phyloP scores from a whole-genome alignment of 92 coral and sea anemone genomes.

The Hydrozoanthus gracilis region DNA sequence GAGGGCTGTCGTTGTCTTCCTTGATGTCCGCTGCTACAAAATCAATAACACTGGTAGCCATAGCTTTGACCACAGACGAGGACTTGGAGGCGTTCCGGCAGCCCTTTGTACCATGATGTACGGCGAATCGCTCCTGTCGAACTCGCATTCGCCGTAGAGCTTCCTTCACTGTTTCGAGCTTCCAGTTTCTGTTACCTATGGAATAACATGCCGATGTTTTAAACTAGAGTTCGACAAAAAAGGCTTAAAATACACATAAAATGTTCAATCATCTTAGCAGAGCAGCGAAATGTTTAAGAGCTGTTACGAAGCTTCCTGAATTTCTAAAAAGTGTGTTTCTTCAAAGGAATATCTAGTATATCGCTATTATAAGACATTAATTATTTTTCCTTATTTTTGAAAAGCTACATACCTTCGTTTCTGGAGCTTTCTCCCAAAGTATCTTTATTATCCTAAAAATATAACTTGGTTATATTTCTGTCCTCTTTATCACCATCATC shows the following conservation, averaged over 20 bases:
- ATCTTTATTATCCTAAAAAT: background rate
- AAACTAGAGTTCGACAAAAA: background rate
- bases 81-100: slow-evolving; percentile 56
- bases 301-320: no score
- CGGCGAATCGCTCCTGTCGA: slow-evolving; percentile 70
- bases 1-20: slow-evolving; percentile 6
- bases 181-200: slow-evolving; percentile 68
- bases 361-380: background rate
- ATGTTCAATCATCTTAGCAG: background rate
- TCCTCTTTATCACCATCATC: no score
- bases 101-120: slow-evolving; percentile 61
- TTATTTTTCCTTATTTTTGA: background rate
- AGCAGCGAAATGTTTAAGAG: background rate
- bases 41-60: slow-evolving; percentile 76
- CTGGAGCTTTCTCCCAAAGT: slow-evolving; percentile 7
- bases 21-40: slow-evolving; percentile 70
- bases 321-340: no score
- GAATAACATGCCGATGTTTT: background rate
- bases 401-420: slow-evolving; percentile 17
- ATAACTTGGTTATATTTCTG: background rate
- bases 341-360: no score
- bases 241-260: background rate
- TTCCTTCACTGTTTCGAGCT: slow-evolving; percentile 80
- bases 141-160: slow-evolving; percentile 77
- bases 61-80: slow-evolving; percentile 68